Evolutionary conservation across 2,797 vertebrate genomes (phyloP), one percentile per base, ranked within the genome.

Genomic region (Sebastes dallii): DNA sequence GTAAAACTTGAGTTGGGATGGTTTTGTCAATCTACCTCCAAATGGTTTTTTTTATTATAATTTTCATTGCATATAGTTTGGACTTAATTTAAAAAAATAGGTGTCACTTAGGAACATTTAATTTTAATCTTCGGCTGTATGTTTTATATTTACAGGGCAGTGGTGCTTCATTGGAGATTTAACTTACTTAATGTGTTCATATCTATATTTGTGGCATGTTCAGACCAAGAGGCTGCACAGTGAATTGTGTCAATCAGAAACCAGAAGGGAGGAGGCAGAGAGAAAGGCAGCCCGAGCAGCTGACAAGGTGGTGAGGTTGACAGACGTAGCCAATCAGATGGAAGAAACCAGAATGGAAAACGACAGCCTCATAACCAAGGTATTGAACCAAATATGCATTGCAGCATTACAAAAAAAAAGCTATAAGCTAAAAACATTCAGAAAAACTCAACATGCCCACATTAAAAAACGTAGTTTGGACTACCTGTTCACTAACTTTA

Each of bases 221-320:
- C 61, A 96, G 96, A 91, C 79, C 66, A 84, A 92, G 76, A 94
- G 72, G 64, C 85, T 96, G 88, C 91, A 93, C 62, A 77, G 58
- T 76, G 94, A 96, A 22, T 77, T 96, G 81, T 86, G 84, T 54
- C 90, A 93, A 60, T 91, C 93, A 42, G 95, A 96, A 77, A 67
- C 78, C 52, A 90, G 77, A 25, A 83, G 83, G 1, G 88, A 91
- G 78, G 93, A 96, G 79, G 85, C 73, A 7, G 93, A 94, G 90
- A 91, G 52, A 70, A 66, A 0, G 25, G 88, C 92, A 55, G 46
- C 5, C 1, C 79, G 86, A 18, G 70, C 86, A 68, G 77, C 91
- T 5, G 90, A 90, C 12, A 88, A 89, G 22, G 10, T 83, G 52
- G 79, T 36, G 77, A 92, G 78, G 84, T 73, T 94, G 79, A 88